Evolutionary conservation across 2,888 invertebrate genomes (phyloP).

Genomic region (Nemotelus pantherinus): DNA sequence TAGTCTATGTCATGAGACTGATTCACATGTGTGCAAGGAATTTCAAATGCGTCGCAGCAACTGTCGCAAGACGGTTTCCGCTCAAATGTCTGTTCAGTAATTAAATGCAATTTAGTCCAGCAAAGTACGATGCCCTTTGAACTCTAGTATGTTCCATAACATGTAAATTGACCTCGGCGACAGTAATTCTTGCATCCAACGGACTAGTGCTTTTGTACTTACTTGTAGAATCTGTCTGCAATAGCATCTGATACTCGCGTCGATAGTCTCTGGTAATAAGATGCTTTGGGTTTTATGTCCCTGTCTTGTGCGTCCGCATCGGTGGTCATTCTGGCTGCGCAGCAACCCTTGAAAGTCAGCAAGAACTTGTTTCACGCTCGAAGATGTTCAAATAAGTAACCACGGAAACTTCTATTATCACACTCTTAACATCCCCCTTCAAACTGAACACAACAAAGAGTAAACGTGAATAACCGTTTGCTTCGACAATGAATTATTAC

Average conservation of each 20-base stretch:
- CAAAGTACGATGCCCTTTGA: constrained; percentile 13
- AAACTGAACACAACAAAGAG: too few species aligned
- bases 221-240: constrained; percentile 45
- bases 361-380: background rate
- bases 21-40: too few species aligned
- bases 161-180: constrained; percentile 1
- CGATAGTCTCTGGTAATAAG: constrained; percentile 25
- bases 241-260: constrained; percentile 43
- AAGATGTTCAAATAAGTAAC: background rate
- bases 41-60: too few species aligned
- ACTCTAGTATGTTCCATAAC: background rate
- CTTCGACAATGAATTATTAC: too few species aligned
- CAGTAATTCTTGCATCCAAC: background rate
- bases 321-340: constrained; percentile 15
- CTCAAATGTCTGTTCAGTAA: too few species aligned
- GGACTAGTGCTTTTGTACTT: background rate
- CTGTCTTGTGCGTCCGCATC: background rate
- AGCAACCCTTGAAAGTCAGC: background rate
- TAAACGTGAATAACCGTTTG: too few species aligned
- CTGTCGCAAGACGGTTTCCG: too few species aligned
- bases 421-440: too few species aligned
- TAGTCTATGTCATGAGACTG: too few species aligned
- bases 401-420: too few species aligned
- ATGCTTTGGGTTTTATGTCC: background rate
- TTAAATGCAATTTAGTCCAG: background rate